Base-by-base conservation (phyloP, 2,113 vertebrate species). In the Nerophis ophidion region DNA sequence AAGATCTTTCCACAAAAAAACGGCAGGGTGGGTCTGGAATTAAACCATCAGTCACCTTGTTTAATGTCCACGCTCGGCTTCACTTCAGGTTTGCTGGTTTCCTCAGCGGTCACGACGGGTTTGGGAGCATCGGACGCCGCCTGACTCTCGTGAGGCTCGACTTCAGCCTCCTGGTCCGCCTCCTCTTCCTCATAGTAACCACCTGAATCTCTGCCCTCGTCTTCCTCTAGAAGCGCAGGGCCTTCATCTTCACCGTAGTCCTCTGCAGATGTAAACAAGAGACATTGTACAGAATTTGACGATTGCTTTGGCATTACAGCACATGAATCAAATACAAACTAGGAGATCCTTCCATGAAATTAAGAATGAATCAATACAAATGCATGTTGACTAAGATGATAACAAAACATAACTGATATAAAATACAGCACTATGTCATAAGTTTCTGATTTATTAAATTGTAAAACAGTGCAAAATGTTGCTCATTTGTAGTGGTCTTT, bases 101-200 rank as follows among this genome's bases (percentile, higher is more conserved):
- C 61, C 46, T 75, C 77, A 0, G 74, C 5, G 52, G 51, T 49
- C 6, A 13, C 7, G 4, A 75, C 71, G 1, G 81, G 35, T 77
- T 91, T 91, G 0, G 57, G 35, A 42, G 47, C 55, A 36, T 83
- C 79, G 57, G 77, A 63, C 33, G 65, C 5, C 15, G 36, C 49
- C 1, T 73, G 75, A 45, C 74, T 72, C 49, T 82, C 80, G 1
- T 65, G 71, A 0, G 71, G 63, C 47, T 84, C 79, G 7, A 34
- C 71, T 7, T 81, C 68, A 2, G 60, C 70, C 42, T 84, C 72
- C 34, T 79, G 80, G 5, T 82, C 81, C 57, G 63, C 74, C 45
- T 85, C 74, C 35, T 80, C 82, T 7, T 82, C 82, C 56, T 89
- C 86, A 0, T 75, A 84, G 65, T 83, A 82, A n/a, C 79, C 82